Evolutionary conservation across 2,888 invertebrate species (phyloP), one percentile per base, ranked within the genome.

Genomic region (Prosopocoilus inquinatus): DNA sequence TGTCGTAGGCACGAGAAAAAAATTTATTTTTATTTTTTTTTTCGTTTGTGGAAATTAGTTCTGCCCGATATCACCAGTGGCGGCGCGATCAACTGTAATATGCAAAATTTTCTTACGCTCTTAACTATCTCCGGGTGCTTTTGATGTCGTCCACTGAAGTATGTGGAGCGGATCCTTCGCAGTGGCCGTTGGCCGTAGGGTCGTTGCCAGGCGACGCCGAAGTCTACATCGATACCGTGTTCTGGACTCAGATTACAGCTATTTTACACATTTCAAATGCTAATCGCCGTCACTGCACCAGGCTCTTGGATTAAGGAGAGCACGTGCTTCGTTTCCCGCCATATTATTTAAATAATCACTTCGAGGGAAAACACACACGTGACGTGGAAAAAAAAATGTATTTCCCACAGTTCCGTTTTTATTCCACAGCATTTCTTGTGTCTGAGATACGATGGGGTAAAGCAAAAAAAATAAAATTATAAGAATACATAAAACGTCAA

Each of bases 261-360:
- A 71, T 71, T 72, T 71, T 68, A 70, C 70, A 70, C 70, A 73
- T 72, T 72, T 70, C 71, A 70, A 70, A 71, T 73, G 73, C 71
- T 72, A 72, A 72, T 72, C 68, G 67, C 48, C 36, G 20, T 28
- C 20, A 28, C 1, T 43, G 55, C 48, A 48, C 44, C 52, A 54
- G 51, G n/a, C n/a, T n/a, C 47, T 50, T 49, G 57, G 54, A 53
- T 53, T 53, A 53, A 41, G n/a, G n/a, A n/a, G 16, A 16, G 35
- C 53, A 53, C 47, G 36, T 53, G 53, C 33, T 28, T 7, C 28
- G 43, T 43, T 53, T 53, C 53, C 53, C 53, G 47, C 53, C 47
- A 48, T 15, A 53, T 53, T 28, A 28, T 28, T 28, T 28, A 28
- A 28, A 28, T 28, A 4, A 5, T 28, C 20, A 28, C 2, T 28